Evolutionary conservation across 2,888 invertebrate genomes (phyloP), one percentile per base, ranked within the genome.

Genomic region (Empis stercorea): DNA sequence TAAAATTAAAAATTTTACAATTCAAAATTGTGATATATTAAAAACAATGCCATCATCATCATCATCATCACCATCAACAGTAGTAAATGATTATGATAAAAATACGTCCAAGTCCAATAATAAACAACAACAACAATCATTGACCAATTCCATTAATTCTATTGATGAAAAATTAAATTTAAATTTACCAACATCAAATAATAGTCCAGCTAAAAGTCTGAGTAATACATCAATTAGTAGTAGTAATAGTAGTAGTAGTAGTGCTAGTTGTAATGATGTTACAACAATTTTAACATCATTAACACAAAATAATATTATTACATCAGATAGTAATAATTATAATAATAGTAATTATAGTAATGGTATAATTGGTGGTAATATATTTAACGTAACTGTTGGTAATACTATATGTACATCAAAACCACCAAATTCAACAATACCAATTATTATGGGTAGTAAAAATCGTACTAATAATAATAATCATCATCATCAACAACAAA

Each of bases 31-130:
- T 10, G n/a, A 16, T 37, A 41, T 3, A 27, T 13, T 17, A 13
- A 27, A n/a, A 34, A 5, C 43, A 65, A 63, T 50, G 65, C 62
- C 47, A 65, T 61, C 53, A 65, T 64, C 14, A 64, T 65, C 43
- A 60, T 64, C 36, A 54, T 60, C 64, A n/a, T 61, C 59, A 20
- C 57, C 56, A 17, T 50, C 53, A 5, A 53, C 47, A 47, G 49
- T 48, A 11, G 38, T 27, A 30, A 47, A 13, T 41, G 47, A 30
- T 44, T 48, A 14, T 44, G 47, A 45, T 37, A 32, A 45, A 45
- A 23, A 44, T 40, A 39, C 47, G 46, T 13, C 36, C 43, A 45
- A 38, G n/a, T n/a, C n/a, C n/a, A n/a, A n/a, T n/a, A n/a, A n/a
- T n/a, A n/a, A n/a, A n/a, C n/a, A n/a, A 38, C 30, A 46, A 43